Conservation (phyloP, 2,113 vertebrate species). For the Microtus richardsoni region DNA sequence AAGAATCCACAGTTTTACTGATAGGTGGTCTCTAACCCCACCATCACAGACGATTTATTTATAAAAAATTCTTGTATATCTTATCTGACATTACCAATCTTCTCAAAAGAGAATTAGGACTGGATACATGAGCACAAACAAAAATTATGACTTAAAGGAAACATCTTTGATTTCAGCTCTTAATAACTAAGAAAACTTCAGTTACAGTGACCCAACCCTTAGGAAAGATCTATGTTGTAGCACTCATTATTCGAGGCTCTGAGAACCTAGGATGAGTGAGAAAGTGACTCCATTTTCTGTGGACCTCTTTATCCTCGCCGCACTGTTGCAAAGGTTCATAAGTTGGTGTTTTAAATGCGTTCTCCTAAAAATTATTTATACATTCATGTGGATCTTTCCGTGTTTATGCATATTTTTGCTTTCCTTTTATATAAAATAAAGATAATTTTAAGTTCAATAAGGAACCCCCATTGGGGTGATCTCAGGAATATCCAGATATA, state of each 20-base stretch:
- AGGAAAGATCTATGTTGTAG: neutral
- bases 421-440: neutral
- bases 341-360: neutral
- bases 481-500: accelerated
- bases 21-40: neutral
- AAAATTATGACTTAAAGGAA: neutral
- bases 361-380: neutral
- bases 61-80: neutral
- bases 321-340: neutral
- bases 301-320: accelerated
- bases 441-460: neutral
- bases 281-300: neutral
- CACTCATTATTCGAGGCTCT: neutral
- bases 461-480: neutral
- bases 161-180: neutral
- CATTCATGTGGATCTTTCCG: neutral
- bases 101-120: neutral
- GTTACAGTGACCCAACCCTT: neutral
- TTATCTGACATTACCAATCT: neutral
- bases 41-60: neutral
- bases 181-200: neutral
- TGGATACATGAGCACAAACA: neutral
- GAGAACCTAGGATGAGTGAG: neutral
- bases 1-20: neutral
- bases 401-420: neutral